These are phyloP conservation scores for Threskiornis aethiopicus DNA, from an alignment of 2,797 vertebrate genomes.

Conservation along the genomic window DNA sequence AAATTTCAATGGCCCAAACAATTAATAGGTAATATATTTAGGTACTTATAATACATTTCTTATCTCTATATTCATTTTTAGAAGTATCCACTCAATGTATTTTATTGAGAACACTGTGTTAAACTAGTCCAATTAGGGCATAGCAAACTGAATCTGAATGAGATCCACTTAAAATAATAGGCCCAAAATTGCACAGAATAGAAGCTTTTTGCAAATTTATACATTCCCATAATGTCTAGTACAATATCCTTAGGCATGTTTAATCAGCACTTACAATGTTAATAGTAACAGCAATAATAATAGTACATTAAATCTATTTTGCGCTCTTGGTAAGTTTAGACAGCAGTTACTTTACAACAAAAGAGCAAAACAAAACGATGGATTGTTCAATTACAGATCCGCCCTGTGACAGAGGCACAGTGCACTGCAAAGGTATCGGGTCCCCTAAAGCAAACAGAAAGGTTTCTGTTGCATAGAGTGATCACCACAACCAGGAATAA, in stretches of 20 bases:
- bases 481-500: neutral
- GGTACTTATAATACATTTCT: constrained; percentile 15
- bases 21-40: neutral
- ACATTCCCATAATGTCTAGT: constrained; percentile 81
- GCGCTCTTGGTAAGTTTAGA: constrained; percentile 54
- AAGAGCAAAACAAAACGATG: constrained; percentile 13
- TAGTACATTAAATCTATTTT: constrained; percentile 57
- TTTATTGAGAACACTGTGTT: constrained; percentile 79
- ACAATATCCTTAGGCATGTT: constrained; percentile 83
- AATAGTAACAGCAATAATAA: constrained; percentile 69
- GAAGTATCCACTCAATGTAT: constrained; percentile 70
- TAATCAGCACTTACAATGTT: constrained; percentile 70
- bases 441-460: neutral
- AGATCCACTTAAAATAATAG: constrained; percentile 90
- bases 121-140: constrained; percentile 85
- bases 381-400: neutral
- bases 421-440: neutral
- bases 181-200: constrained; percentile 79
- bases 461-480: neutral
- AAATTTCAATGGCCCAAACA: constrained; percentile 17
- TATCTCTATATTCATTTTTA: constrained; percentile 40
- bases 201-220: constrained; percentile 81
- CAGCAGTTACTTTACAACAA: constrained; percentile 20
- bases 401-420: neutral
- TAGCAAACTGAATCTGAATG: constrained; percentile 79